phyloP scores from a whole-genome alignment of 2,888 invertebrate genomes.

The Liposcelis brunnea region DNA sequence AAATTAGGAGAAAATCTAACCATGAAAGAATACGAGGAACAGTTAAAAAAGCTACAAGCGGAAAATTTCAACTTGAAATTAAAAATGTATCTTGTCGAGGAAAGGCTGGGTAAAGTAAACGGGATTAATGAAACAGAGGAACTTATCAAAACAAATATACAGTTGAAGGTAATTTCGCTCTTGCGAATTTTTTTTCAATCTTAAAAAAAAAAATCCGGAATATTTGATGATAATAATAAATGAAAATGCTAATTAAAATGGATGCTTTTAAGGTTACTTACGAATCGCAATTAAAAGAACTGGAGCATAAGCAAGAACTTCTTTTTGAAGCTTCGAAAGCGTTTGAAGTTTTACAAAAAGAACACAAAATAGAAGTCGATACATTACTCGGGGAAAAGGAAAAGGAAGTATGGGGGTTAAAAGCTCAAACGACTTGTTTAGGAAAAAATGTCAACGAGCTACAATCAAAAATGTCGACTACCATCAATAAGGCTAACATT shows the following conservation, averaged over 20 bases:
- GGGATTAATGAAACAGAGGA: slow-evolving; percentile 38
- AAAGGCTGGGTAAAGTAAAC: slow-evolving; percentile 51
- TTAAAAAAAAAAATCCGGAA: no score
- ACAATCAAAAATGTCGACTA: no score
- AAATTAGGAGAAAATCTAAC: slow-evolving; percentile 30
- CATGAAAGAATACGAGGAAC: slow-evolving; percentile 81
- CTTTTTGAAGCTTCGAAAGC: slow-evolving; percentile 72
- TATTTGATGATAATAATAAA: no score
- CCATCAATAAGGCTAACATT: no score
- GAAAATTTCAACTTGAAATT: slow-evolving; percentile 88
- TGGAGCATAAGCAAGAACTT: slow-evolving; percentile 55
- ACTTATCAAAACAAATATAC: slow-evolving; percentile 45
- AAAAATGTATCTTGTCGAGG: slow-evolving; percentile 79
- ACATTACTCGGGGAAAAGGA: background rate
- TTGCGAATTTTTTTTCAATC: no score
- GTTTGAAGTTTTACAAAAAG: slow-evolving; percentile 53
- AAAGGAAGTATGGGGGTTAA: slow-evolving; percentile 20
- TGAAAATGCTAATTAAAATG: background rate
- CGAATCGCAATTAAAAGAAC: slow-evolving; percentile 42
- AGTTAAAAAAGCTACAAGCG: slow-evolving; percentile 61
- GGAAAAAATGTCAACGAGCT: slow-evolving; percentile 22
- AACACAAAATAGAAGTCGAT: slow-evolving; percentile 30
- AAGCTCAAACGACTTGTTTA: slow-evolving; percentile 24
- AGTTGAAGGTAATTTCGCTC: slow-evolving; percentile 35
- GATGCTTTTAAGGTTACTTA: slow-evolving; percentile 46